Percentiles rank a stretch among this genome's conserved stretches.
These are phyloP conservation scores for Phortica magna DNA, from an alignment of 2,888 invertebrate species.

Conservation along the genomic window DNA sequence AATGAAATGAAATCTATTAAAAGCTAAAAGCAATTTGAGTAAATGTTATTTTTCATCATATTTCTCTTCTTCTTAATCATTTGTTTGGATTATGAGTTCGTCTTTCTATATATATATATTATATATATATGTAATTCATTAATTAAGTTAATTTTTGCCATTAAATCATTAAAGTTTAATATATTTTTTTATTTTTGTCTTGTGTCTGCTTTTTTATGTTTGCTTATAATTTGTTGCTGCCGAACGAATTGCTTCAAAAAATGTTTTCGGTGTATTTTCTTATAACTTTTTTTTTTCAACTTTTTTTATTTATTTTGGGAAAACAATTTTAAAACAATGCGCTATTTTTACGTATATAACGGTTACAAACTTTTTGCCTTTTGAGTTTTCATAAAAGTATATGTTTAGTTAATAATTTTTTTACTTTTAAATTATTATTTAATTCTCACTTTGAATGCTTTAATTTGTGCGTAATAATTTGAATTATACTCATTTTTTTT, in stretches of 20 bases:
- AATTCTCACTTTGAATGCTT: constrained; percentile 12
- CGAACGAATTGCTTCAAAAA: too few relatives aligned
- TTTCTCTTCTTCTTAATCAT: not conserved
- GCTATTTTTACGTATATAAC: constrained; percentile 54
- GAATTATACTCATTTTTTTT: constrained; percentile 33
- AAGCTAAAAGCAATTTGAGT: constrained; percentile 67
- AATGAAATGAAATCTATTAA: constrained; percentile 61
- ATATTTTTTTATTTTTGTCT: constrained; percentile 23
- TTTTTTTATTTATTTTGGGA: not conserved
- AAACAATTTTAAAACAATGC: constrained; percentile 35
- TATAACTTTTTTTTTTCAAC: not conserved
- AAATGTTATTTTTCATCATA: constrained; percentile 10
- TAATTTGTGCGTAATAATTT: constrained; percentile 38
- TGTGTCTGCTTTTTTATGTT: constrained; percentile 15
- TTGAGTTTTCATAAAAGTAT: constrained; percentile 12
- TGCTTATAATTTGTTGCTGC: constrained; percentile 17
- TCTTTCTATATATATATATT: constrained; percentile 49
- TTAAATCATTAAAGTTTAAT: constrained; percentile 16
- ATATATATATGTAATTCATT: constrained; percentile 29
- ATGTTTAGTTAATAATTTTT: constrained; percentile 33
- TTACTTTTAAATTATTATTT: constrained; percentile 28
- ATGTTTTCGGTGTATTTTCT: not conserved
- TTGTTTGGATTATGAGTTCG: constrained; percentile 3
- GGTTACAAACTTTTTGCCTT: constrained; percentile 34
- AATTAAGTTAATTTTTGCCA: constrained; percentile 27